Base-by-base conservation (phyloP, 2,113 vertebrate species). In the Boulengeromyrus knoepffleri region DNA sequence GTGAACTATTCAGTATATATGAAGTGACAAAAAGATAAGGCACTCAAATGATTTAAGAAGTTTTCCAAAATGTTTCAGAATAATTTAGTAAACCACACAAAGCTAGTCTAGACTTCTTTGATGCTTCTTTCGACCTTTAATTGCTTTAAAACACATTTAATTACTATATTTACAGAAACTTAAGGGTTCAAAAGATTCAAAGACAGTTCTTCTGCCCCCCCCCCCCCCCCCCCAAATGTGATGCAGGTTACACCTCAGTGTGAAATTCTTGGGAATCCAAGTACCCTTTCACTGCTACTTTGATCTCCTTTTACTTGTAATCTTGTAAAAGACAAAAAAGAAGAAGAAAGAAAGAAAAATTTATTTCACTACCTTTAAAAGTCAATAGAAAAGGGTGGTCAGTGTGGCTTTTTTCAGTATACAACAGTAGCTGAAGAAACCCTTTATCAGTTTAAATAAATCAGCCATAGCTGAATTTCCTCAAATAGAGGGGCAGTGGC, bases 271-370 rank as follows among this genome's bases (percentile, higher is more conserved):
- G 91, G 91, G 91, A 92, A 91, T 95, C 93, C 93, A 91, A 91
- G 87, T 92, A 93, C 92, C 93, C 93, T 94, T 95, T 95, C 93
- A 93, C 92, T 89, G 92, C 90, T 91, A 94, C 93, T 95, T 95
- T 95, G 94, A 95, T 95, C 92, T 95, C 91, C 93, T 93, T 95
- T 95, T 93, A 94, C 93, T 93, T 94, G 92, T 91, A 89, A 92
- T 94, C 94, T 93, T 95, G 94, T 95, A 95, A 94, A 94, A 95
- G 91, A 92, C 90, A 53, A 92, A 93, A 93, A 93, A 87, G 90
- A 88, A 92, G 91, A 92, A 88, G 84, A 90, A 90, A 92, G 86
- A 91, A 91, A 39, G 90, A 91, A 74, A 88, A 50, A 90, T 91
- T 89, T 92, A 91, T 91, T 91, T 92, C 90, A 90, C 88, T 91